Evolutionary conservation across 1,140 invertebrate genomes (phyloP).

Genomic region (Plutomurus gul): DNA sequence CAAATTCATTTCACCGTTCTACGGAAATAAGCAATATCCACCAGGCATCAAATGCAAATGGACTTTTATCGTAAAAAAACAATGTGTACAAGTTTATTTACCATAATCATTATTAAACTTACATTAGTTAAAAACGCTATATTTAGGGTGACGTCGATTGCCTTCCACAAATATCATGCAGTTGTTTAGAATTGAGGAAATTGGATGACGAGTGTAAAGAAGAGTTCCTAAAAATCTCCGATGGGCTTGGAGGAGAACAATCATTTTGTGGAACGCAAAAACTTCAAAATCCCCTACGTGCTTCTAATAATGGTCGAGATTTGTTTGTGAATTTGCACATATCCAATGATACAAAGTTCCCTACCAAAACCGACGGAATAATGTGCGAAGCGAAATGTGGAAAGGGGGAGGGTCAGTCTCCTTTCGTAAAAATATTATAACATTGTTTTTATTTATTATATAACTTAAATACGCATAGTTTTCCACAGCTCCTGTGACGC

Average conservation of each 20-base stretch:
- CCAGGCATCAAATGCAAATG: not conserved
- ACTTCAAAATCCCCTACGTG: not conserved
- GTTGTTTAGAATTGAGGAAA: not conserved
- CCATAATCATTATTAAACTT: not conserved
- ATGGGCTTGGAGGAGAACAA: not conserved
- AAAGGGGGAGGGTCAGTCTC: not conserved
- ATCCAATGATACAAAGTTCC: not conserved
- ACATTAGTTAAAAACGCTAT: not conserved
- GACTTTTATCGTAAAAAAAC: conserved; percentile 6
- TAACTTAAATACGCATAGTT: no score
- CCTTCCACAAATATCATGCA: not conserved
- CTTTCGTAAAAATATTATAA: not conserved
- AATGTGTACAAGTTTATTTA: not conserved
- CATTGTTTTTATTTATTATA: not conserved
- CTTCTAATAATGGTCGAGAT: not conserved
- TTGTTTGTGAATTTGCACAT: not conserved
- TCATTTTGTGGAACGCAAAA: not conserved
- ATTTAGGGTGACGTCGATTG: not conserved
- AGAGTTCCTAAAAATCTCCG: not conserved
- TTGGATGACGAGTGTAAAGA: conserved; percentile 1
- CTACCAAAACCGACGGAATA: not conserved
- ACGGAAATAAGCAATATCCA: conserved; percentile 4
- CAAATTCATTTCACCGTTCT: conserved; percentile 7
- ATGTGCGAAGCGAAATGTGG: conserved; percentile 15
- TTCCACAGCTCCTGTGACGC: no score